Evolutionary conservation across 2,113 vertebrate genomes (phyloP), one percentile per base, ranked within the genome.

Genomic region (Psophia crepitans): DNA sequence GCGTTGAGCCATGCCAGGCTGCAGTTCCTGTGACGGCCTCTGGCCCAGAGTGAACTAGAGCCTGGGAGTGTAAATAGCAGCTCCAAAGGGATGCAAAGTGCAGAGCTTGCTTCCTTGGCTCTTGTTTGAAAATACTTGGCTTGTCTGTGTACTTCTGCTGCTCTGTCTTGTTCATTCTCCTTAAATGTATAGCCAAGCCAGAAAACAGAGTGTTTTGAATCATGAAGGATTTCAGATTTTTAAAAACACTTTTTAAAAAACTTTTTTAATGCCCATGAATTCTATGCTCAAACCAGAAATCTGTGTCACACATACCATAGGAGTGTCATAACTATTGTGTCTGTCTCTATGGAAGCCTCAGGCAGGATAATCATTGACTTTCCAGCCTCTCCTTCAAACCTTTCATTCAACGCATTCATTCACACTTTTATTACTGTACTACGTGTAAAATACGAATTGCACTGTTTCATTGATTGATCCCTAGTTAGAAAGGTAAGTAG

Each of bases 271-370:
- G 43, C 41, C 56, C 8, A 2, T 66, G 35, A 93, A 73, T 88
- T 77, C 60, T 78, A 1, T 73, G 87, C 46, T 90, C 60, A 57
- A 56, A 95, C 51, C 61, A 87, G 93, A 74, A 93, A 66, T 84
- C 65, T 81, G 54, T 91, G 87, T 79, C 80, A 89, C 0, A 1
- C 89, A 94, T 97, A 90, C 89, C 88, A 70, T 23, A 76, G 70
- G 49, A 90, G 70, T 94, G 76, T 93, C 85, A 89, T 94, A 95
- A 96, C 90, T 96, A 96, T 97, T 97, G 94, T 94, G 93, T 97
- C 93, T 96, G 93, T 97, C 70, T 97, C 95, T 96, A 95, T 97
- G 96, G 95, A 95, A 96, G 94, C 90, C 65, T 92, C 0, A 3
- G 51, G 61, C 61, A 70, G 84, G 63, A 79, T 88, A 83, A 11